Conservation (phyloP, 2,888 invertebrate genomes). For the Oasisia sp. region DNA sequence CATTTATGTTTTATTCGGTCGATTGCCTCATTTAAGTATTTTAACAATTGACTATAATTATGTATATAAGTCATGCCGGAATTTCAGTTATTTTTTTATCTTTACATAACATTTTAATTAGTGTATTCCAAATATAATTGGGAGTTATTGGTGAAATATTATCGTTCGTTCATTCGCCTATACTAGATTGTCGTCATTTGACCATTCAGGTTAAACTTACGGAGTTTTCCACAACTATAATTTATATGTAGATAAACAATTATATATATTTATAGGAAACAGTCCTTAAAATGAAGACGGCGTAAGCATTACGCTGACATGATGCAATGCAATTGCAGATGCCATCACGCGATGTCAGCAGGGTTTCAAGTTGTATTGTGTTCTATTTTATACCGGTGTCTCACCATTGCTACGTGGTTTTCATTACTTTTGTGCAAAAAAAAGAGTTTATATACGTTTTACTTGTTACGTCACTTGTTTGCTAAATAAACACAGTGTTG, state of each 20-base stretch:
- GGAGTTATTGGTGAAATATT: not conserved
- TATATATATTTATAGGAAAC: not conserved
- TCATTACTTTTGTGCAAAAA: not conserved
- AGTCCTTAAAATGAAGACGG: not conserved
- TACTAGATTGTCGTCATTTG: not conserved
- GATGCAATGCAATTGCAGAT: not conserved
- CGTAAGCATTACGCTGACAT: not conserved
- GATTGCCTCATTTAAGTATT: not conserved
- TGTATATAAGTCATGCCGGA: not conserved
- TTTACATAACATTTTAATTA: not conserved
- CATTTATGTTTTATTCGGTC: not conserved
- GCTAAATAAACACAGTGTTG: not conserved
- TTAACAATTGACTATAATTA: not conserved
- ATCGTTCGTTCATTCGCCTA: not conserved
- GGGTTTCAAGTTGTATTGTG: not conserved
- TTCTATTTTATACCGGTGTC: slow-evolving; percentile 12
- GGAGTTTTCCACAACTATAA: not conserved
- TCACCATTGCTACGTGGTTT: not conserved
- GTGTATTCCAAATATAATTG: not conserved
- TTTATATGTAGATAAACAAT: not conserved
- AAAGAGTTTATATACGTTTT: not conserved
- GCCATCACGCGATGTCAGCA: not conserved
- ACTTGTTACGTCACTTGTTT: not conserved
- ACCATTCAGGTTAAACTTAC: not conserved
- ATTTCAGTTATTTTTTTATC: not conserved